Conservation (phyloP, 2,797 vertebrate species). For the Onychomys torridus region DNA sequence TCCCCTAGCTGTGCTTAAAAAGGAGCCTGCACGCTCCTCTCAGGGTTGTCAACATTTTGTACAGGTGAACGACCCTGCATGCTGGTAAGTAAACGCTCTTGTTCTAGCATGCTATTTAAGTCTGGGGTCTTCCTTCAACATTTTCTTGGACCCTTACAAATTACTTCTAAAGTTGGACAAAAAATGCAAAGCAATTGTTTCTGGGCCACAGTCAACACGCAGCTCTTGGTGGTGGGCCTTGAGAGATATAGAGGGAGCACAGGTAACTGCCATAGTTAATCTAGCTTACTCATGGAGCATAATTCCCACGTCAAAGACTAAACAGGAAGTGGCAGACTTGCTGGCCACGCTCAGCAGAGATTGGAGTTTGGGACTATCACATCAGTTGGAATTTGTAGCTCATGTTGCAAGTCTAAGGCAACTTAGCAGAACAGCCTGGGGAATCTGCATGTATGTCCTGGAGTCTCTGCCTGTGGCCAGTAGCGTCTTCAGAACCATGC, state of each 20-base stretch:
- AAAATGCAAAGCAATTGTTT: neutral
- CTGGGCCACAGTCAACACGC: neutral
- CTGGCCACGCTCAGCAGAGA: neutral
- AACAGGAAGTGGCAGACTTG: neutral
- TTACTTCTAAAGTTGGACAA: neutral
- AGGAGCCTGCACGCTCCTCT: too few relatives aligned
- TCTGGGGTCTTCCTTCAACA: too few relatives aligned
- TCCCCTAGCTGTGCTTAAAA: too few relatives aligned
- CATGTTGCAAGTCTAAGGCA: neutral
- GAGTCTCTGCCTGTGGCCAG: slow-evolving; percentile 2
- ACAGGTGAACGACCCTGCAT: too few relatives aligned
- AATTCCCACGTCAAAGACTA: neutral
- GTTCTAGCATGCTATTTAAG: too few relatives aligned
- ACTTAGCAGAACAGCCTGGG: neutral
- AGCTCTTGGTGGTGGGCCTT: neutral
- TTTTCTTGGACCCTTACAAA: neutral
- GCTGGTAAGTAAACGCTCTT: too few relatives aligned
- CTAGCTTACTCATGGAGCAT: neutral
- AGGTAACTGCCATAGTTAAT: neutral
- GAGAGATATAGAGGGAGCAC: neutral
- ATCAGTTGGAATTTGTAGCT: neutral
- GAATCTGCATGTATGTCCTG: neutral
- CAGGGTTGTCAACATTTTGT: too few relatives aligned
- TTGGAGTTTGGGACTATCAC: neutral
- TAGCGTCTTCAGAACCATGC: neutral